Conservation (phyloP, 2,888 invertebrate species). For the Prosopocoilus inquinatus region DNA sequence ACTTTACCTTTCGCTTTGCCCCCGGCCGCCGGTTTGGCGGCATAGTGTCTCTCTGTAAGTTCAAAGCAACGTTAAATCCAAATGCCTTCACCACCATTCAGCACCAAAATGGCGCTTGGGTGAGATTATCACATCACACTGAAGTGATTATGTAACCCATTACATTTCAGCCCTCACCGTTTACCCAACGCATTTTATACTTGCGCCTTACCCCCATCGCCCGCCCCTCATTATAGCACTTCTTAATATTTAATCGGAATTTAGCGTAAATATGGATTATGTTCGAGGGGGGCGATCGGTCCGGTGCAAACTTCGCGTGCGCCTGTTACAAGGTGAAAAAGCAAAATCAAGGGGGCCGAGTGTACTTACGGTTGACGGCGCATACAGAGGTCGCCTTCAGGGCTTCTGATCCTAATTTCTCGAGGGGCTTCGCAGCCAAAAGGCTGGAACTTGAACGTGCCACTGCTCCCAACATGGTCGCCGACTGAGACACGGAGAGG, state of each 20-base stretch:
- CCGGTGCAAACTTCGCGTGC: background rate
- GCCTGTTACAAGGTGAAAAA: background rate
- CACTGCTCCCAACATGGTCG: conserved; percentile 62
- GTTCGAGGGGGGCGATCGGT: background rate
- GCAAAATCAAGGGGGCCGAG: background rate
- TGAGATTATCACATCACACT: conserved; percentile 8
- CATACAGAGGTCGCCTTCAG: conserved; percentile 56
- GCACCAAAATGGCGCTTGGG: conserved; percentile 30
- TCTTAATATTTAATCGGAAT: background rate
- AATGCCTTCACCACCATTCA: background rate
- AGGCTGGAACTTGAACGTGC: conserved; percentile 61
- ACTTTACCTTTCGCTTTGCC: conserved; percentile 64
- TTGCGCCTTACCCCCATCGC: background rate
- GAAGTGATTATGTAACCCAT: conserved; percentile 29
- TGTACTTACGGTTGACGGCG: conserved; percentile 46
- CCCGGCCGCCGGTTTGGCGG: conserved; percentile 45
- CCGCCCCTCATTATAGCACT: too few relatives aligned
- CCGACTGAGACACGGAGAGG: conserved; percentile 18
- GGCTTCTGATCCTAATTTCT: conserved; percentile 60
- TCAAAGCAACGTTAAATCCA: background rate
- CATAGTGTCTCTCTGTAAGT: conserved; percentile 44
- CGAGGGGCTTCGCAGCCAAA: conserved; percentile 59
- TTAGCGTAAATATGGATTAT: too few relatives aligned
- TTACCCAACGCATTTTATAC: background rate
- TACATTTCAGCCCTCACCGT: conserved; percentile 14